Conservation (phyloP, 1,140 invertebrate genomes). For the Catajapyx aquilonaris region DNA sequence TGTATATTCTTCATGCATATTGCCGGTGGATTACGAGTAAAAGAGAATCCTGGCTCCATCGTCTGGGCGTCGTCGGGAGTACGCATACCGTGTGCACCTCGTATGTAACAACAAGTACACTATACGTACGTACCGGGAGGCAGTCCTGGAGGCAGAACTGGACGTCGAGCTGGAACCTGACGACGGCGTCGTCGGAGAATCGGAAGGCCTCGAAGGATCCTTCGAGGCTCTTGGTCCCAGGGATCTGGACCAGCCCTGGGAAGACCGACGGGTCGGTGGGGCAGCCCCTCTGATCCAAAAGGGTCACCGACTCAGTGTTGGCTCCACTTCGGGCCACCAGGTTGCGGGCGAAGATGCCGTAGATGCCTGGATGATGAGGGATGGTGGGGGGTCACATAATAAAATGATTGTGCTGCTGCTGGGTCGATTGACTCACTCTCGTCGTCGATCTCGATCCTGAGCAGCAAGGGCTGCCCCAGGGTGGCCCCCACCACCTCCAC, state of each 20-base stretch:
- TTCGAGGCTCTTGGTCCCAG: conserved; percentile 21
- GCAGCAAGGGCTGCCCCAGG: conserved; percentile 18
- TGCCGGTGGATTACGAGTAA: no score
- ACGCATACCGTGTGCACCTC: no score
- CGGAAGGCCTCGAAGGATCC: conserved; percentile 43
- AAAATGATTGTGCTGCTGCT: conserved; percentile 1
- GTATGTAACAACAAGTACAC: no score
- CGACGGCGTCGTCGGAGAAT: conserved; percentile 41
- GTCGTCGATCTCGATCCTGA: conserved; percentile 20
- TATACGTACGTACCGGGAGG: conserved; percentile 23
- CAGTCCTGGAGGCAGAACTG: conserved; percentile 40
- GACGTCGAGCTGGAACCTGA: conserved; percentile 42
- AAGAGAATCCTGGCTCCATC: no score
- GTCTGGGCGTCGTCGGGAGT: no score
- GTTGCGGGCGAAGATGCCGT: conserved; percentile 29
- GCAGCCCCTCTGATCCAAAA: conserved; percentile 30
- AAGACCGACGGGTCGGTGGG: conserved; percentile 29
- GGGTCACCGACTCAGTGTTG: conserved; percentile 23
- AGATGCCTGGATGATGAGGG: conserved; percentile 20
- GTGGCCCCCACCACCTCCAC: conserved; percentile 18
- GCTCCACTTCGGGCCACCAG: conserved; percentile 28
- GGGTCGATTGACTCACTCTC: conserved; percentile 13
- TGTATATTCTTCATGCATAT: no score
- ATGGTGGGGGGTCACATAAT: not conserved
- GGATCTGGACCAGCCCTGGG: conserved; percentile 23